These are phyloP conservation scores for Tetrax tetrax DNA, from an alignment of 2,113 vertebrate species.

Conservation along the genomic window DNA sequence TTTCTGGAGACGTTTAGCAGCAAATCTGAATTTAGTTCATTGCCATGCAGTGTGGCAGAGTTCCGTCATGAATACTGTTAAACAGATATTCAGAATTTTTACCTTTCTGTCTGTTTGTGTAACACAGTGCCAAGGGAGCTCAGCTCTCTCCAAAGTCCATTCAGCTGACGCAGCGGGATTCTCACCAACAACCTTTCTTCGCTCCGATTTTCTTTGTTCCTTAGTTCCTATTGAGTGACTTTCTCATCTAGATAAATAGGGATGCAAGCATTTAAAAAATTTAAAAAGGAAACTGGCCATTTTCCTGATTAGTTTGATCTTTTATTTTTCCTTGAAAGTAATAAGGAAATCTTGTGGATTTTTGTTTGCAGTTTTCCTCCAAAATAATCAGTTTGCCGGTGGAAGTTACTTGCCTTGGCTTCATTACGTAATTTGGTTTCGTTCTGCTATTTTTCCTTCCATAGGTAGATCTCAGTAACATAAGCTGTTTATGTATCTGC, in stretches of 20 bases:
- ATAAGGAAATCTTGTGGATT: not conserved
- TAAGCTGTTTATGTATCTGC: not conserved
- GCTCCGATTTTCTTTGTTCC: rapidly evolving
- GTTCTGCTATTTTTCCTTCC: not conserved
- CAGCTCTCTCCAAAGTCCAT: not conserved
- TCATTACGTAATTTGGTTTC: not conserved
- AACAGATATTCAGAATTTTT: not conserved
- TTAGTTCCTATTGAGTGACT: rapidly evolving
- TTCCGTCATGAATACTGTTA: rapidly evolving
- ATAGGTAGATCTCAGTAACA: not conserved
- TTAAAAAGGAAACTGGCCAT: rapidly evolving
- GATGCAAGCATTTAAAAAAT: not conserved
- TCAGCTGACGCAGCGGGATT: not conserved
- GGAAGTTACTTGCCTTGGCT: not conserved
- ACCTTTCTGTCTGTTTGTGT: not conserved
- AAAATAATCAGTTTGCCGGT: not conserved
- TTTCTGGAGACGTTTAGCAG: not conserved
- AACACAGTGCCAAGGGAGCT: rapidly evolving
- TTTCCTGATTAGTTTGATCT: not conserved
- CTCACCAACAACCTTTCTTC: not conserved
- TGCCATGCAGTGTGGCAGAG: rapidly evolving
- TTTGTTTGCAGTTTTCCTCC: not conserved
- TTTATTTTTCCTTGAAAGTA: not conserved
- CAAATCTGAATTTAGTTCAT: not conserved
- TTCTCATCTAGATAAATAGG: not conserved